A percentile compares a stretch with the other conserved stretches of the same genome.
Evolutionary conservation across 2,797 vertebrate species (phyloP).

Genomic region (Pseudochaenichthys georgianus): DNA sequence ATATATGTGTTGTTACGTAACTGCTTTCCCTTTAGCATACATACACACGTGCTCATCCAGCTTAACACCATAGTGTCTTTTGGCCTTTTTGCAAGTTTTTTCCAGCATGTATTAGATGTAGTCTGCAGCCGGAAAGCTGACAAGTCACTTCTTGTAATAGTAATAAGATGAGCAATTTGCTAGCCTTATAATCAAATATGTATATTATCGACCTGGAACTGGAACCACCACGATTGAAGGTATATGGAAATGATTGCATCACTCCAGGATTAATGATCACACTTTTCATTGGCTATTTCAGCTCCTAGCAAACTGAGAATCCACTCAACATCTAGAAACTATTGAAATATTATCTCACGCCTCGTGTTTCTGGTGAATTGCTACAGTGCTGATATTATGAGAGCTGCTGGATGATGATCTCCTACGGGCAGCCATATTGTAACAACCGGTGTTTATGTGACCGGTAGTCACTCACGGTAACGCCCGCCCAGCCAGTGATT

Average conservation of each 20-base stretch:
- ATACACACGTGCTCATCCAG: neutral
- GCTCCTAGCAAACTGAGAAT: neutral
- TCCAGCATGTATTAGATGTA: neutral
- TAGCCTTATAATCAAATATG: neutral
- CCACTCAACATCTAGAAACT: neutral
- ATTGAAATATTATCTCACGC: neutral
- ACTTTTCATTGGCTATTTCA: neutral
- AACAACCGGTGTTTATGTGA: no score
- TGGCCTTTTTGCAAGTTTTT: neutral
- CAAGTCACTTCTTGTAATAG: no score
- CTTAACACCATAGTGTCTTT: neutral
- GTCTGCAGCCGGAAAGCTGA: neutral
- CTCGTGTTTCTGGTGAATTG: neutral
- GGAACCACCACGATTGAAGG: neutral
- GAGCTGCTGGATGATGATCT: neutral
- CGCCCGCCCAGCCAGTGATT: no score
- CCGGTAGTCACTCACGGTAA: no score
- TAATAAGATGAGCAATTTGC: no score
- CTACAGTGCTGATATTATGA: neutral
- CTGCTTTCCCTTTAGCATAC: no score
- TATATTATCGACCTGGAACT: neutral
- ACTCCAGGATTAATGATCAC: neutral
- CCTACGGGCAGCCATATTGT: neutral
- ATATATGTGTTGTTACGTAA: no score
- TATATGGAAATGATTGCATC: neutral